Evolutionary conservation across 1,140 invertebrate species (phyloP).

Genomic region (Anastrepha ludens): DNA sequence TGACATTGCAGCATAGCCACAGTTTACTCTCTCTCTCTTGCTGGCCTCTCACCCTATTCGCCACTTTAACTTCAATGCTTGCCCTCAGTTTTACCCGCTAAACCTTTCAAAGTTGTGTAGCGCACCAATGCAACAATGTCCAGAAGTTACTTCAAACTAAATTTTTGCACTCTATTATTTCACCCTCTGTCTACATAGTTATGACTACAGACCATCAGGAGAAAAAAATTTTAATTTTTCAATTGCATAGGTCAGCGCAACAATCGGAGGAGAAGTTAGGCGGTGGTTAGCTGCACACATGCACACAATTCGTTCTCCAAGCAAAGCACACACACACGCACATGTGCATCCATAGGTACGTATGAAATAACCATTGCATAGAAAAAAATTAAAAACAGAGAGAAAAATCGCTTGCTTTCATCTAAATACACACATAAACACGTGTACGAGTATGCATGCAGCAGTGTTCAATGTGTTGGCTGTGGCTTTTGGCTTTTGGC

Average conservation of each 20-base stretch:
- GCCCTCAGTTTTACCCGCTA: background rate
- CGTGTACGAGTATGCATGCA: background rate
- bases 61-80: background rate
- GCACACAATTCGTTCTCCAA: background rate
- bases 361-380: too few species aligned
- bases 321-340: background rate
- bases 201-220: background rate
- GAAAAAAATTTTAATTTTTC: conserved; percentile 30
- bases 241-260: conserved; percentile 39
- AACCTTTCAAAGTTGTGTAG: background rate
- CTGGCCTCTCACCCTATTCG: background rate
- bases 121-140: background rate
- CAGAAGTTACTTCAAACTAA: conserved; percentile 34
- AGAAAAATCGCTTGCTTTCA: too few species aligned
- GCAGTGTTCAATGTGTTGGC: conserved; percentile 23
- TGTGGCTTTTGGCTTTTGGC: conserved; percentile 12
- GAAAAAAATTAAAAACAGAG: background rate
- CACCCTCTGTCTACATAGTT: background rate
- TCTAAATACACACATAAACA: background rate
- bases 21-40: background rate
- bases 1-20: background rate
- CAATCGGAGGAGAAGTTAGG: conserved; percentile 13
- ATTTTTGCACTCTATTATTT: conserved; percentile 30
- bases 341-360: background rate
- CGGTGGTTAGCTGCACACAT: background rate